phyloP scores from a whole-genome alignment of 2,797 vertebrate genomes.

The Microcaecilia unicolor region DNA sequence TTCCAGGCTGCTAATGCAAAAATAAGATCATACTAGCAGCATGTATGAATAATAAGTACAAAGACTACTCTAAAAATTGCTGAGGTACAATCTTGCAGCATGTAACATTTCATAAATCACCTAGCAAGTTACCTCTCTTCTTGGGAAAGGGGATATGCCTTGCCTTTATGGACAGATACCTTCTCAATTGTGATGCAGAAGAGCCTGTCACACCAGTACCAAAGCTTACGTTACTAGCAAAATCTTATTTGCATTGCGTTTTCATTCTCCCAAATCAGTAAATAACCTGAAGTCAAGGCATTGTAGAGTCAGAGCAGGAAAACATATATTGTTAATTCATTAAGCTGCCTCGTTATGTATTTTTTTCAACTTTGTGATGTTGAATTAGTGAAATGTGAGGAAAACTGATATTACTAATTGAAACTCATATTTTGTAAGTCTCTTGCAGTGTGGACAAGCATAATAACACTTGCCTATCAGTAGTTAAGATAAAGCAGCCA shows the following conservation, averaged over 20 bases:
- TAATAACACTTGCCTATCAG: too few species aligned
- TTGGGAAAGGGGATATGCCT: conserved; percentile 2
- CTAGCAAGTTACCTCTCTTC: conserved; percentile 28
- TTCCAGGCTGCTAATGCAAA: conserved; percentile 2
- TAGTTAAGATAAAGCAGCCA: too few species aligned
- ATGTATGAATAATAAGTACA: neutral
- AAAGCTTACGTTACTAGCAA: conserved; percentile 8
- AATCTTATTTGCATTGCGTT: conserved; percentile 22
- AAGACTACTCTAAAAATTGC: neutral
- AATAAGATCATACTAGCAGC: neutral
- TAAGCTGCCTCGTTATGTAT: neutral
- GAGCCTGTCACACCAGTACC: neutral
- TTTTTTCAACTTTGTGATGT: neutral
- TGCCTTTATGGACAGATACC: conserved; percentile 22
- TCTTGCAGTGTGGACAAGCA: too few species aligned
- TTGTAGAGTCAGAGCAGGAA: conserved; percentile 24
- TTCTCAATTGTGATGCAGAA: conserved; percentile 21
- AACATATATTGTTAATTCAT: too few species aligned
- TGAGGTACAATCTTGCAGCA: too few species aligned
- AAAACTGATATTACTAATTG: too few species aligned
- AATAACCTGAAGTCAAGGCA: conserved; percentile 22
- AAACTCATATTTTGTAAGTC: too few species aligned
- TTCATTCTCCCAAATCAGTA: conserved; percentile 19
- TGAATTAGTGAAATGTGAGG: neutral
- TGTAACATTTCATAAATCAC: conserved; percentile 21